A percentile compares a stretch with the other conserved stretches of the same genome.
phyloP scores from a whole-genome alignment of 1,140 invertebrate species.

The Drosophila paulistorum region DNA sequence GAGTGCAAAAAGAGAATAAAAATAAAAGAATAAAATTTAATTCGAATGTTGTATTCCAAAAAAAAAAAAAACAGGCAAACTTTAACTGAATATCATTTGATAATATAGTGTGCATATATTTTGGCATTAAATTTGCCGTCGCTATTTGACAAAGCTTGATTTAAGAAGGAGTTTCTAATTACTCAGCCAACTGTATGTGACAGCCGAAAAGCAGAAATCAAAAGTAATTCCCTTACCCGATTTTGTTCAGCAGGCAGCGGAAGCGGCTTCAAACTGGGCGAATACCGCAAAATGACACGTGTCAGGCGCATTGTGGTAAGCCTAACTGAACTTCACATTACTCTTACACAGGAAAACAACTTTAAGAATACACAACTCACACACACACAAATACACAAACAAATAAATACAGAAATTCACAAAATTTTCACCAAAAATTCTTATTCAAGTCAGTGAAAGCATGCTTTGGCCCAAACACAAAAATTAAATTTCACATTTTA shows the following conservation, averaged over 20 bases:
- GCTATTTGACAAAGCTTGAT: background rate
- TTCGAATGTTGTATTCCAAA: background rate
- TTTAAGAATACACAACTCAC: conserved; percentile 11
- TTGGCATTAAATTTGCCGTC: conserved; percentile 10
- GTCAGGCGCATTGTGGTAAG: conserved; percentile 79
- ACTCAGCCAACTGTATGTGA: conserved; percentile 6
- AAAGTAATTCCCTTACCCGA: conserved; percentile 9
- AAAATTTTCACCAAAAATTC: conserved; percentile 40
- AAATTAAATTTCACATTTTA: conserved; percentile 65
- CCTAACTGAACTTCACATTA: conserved; percentile 37
- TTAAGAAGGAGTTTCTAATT: background rate
- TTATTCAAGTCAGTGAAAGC: conserved; percentile 33
- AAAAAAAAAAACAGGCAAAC: background rate
- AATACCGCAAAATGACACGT: conserved; percentile 80
- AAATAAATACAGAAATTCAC: conserved; percentile 10
- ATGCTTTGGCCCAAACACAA: conserved; percentile 41
- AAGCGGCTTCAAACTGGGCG: conserved; percentile 64
- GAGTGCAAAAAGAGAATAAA: background rate
- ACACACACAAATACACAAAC: conserved; percentile 16
- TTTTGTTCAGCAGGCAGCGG: conserved; percentile 1
- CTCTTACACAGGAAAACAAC: conserved; percentile 11
- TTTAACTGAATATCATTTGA: conserved; percentile 5
- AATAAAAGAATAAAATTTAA: background rate
- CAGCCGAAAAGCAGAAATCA: conserved; percentile 8
- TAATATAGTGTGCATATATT: conserved; percentile 4